phyloP scores from a whole-genome alignment of 2,888 invertebrate genomes.

The Caenorhabditis afra region DNA sequence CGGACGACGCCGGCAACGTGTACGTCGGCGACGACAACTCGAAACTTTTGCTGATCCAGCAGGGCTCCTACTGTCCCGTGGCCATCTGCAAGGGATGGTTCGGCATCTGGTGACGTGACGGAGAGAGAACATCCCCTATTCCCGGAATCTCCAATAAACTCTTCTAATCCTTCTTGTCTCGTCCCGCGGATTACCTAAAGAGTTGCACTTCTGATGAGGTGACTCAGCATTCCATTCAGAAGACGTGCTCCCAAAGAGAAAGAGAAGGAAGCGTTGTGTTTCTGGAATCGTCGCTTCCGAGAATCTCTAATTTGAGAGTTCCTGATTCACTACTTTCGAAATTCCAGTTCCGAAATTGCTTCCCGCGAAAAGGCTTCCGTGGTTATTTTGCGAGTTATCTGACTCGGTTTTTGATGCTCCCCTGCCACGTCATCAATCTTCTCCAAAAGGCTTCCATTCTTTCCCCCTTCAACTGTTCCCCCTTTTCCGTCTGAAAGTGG shows the following conservation, averaged over 20 bases:
- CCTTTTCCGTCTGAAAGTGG: background rate
- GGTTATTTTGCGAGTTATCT: too few relatives aligned
- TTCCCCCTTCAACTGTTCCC: background rate
- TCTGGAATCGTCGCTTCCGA: too few relatives aligned
- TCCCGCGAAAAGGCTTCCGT: too few relatives aligned
- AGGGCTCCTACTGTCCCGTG: conserved; percentile 54
- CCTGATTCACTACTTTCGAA: too few relatives aligned
- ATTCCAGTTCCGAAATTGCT: too few relatives aligned
- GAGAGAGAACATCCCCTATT: background rate
- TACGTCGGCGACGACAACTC: conserved; percentile 57
- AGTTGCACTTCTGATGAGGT: background rate
- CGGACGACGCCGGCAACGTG: conserved; percentile 59
- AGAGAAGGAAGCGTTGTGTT: too few relatives aligned
- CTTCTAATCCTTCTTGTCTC: background rate
- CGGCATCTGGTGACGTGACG: conserved; percentile 38
- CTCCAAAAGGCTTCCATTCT: background rate
- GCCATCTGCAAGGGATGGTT: conserved; percentile 59
- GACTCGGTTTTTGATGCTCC: too few relatives aligned
- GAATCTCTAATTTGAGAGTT: too few relatives aligned
- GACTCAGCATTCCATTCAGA: too few relatives aligned
- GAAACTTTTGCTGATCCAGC: conserved; percentile 49
- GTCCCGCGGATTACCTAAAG: background rate
- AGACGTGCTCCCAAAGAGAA: too few relatives aligned
- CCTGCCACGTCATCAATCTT: background rate
- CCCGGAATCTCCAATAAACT: background rate